These are phyloP conservation scores for Perca flavescens DNA, from an alignment of 2,113 vertebrate genomes.

Conservation along the genomic window DNA sequence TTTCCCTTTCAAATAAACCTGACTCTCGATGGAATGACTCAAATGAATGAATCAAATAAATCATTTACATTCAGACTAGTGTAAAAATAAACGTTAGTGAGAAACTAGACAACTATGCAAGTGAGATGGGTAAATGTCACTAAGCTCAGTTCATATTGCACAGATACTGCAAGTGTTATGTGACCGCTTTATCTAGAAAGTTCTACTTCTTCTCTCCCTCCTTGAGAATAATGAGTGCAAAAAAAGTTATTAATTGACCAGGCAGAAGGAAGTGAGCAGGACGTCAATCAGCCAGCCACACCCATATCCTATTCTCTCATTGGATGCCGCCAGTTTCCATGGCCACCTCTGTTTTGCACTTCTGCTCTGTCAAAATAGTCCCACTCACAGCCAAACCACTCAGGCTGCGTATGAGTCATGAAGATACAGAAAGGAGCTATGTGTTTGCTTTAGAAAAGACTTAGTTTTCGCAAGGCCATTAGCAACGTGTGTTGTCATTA, in stretches of 20 bases:
- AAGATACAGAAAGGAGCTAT: conserved; percentile 35
- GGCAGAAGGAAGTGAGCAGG: conserved; percentile 22
- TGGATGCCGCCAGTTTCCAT: conserved; percentile 72
- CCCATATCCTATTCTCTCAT: conserved; percentile 49
- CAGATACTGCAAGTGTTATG: background rate
- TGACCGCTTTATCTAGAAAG: conserved; percentile 38
- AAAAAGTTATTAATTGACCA: conserved; percentile 71
- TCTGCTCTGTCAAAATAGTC: conserved; percentile 66
- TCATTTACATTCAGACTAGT: background rate
- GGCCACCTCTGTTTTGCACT: conserved; percentile 74
- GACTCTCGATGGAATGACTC: background rate
- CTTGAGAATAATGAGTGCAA: background rate
- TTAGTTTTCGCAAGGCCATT: conserved; percentile 25
- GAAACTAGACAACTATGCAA: background rate
- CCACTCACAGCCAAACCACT: conserved; percentile 45
- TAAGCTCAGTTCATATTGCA: background rate
- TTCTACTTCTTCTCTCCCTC: conserved; percentile 15
- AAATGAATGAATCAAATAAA: background rate
- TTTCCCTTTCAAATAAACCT: background rate
- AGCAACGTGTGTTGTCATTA: background rate
- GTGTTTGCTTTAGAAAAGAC: conserved; percentile 48
- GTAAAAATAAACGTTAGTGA: background rate
- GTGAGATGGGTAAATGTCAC: background rate
- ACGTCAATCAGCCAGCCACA: conserved; percentile 52
- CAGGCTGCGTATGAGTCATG: conserved; percentile 58